Conservation (phyloP, 2,888 invertebrate species). For the Chrysomela aeneicollis region DNA sequence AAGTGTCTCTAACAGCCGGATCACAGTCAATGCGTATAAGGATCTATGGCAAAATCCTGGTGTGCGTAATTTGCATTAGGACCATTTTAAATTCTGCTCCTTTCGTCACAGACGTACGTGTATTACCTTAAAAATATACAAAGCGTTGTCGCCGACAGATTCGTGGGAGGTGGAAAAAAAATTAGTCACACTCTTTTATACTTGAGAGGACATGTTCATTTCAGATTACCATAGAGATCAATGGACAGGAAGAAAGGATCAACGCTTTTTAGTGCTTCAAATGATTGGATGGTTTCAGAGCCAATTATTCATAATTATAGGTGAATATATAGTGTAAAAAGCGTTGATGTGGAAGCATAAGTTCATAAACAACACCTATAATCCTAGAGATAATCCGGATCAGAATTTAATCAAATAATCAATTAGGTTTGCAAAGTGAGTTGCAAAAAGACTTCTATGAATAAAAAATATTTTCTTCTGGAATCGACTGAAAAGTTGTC, state of each 20-base stretch:
- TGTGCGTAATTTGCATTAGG: neutral
- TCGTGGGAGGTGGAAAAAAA: slow-evolving; percentile 2
- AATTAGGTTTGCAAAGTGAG: too few species aligned
- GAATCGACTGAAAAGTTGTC: too few species aligned
- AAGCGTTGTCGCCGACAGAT: slow-evolving; percentile 4
- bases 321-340: too few species aligned
- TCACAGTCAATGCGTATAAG: neutral
- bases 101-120: neutral
- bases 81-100: slow-evolving; percentile 1
- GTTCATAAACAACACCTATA: too few species aligned
- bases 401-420: too few species aligned
- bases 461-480: too few species aligned
- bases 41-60: neutral
- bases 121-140: slow-evolving; percentile 7
- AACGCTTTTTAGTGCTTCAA: slow-evolving; percentile 7
- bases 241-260: slow-evolving; percentile 21
- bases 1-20: neutral
- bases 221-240: slow-evolving; percentile 9
- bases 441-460: too few species aligned
- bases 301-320: neutral
- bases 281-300: neutral
- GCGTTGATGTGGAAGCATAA: too few species aligned
- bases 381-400: too few species aligned
- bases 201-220: neutral
- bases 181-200: slow-evolving; percentile 1